phyloP scores from a whole-genome alignment of 2,113 vertebrate species.

The Pachypanchax playfairii region DNA sequence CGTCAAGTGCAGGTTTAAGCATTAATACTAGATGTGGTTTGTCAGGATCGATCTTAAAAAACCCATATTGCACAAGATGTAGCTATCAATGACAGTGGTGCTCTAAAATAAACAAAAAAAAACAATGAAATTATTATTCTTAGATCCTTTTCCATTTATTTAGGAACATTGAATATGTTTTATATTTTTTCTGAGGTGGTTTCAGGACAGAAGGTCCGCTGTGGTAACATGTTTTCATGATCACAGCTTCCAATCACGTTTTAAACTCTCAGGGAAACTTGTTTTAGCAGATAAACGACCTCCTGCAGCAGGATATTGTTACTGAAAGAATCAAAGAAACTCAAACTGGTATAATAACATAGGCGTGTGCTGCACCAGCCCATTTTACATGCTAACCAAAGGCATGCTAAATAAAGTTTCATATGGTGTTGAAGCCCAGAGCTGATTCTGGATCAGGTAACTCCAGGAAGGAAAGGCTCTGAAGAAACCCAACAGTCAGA shows the following conservation, averaged over 20 bases:
- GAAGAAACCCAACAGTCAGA: conserved; percentile 8
- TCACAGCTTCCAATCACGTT: not conserved
- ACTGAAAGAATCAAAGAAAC: not conserved
- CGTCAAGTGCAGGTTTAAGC: not conserved
- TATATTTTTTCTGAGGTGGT: not conserved
- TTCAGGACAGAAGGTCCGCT: not conserved
- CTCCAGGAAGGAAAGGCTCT: not conserved
- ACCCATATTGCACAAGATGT: not conserved
- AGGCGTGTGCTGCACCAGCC: not conserved
- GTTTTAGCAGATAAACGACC: not conserved
- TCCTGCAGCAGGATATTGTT: not conserved
- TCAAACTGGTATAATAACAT: conserved; percentile 17
- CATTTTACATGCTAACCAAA: conserved; percentile 40
- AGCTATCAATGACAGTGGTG: not conserved
- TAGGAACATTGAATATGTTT: no score
- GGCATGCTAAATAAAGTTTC: conserved; percentile 3
- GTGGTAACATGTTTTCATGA: not conserved
- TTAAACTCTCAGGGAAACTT: not conserved
- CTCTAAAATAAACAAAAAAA: not conserved
- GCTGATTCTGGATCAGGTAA: conserved; percentile 1
- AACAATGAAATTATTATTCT: no score
- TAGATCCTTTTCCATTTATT: no score
- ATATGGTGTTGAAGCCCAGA: conserved; percentile 6
- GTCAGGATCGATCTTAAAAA: not conserved
- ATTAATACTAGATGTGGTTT: not conserved